Base-by-base conservation (phyloP, 2,888 invertebrate species). In the Copidosoma aretas region DNA sequence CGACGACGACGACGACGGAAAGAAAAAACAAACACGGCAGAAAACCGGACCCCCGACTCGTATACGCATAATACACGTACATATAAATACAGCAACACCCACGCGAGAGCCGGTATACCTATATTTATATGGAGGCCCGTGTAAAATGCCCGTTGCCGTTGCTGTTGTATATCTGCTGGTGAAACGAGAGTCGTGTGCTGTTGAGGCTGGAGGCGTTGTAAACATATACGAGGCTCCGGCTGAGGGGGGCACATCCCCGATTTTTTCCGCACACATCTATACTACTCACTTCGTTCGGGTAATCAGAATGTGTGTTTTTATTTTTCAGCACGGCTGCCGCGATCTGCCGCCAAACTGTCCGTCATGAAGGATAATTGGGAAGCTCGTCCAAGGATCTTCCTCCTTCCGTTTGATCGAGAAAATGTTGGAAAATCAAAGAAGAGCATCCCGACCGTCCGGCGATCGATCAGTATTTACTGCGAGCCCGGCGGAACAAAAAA, bases 11-110 rank as follows among this genome's bases (percentile, higher is more conserved):
- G 32, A 32, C 32, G 43, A 17, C 12, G 19, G 24, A 46, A 21
- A 25, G 24, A 12, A 51, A 60, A 60, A 66, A 60, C 56, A 57
- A 67, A 61, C 61, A 60, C 10, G 54, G 39, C 46, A 22, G 24
- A 19, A 15, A 39, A 15, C 14, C 60, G 22, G 24, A 32, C 61
- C 52, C 67, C 61, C 67, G n/a, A 12, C 19, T n/a, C 3, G 49
- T 10, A 25, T 24, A 14, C 63, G 24, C 58, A 59, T 65, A 46
- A 65, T 53, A 43, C 60, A 60, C 49, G 64, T 15, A n/a, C n/a
- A n/a, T n/a, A n/a, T n/a, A n/a, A n/a, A 8, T 32, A 32, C 32
- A 8, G 4, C 32, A 32, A 32, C 32, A 32, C 32, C 32, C 32
- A 32, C 32, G 32, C 32, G 32, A 32, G 32, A 5, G 32, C 32